Evolutionary conservation across 2,888 invertebrate genomes (phyloP), one percentile per base, ranked within the genome.

Genomic region (Tenthredo livida): DNA sequence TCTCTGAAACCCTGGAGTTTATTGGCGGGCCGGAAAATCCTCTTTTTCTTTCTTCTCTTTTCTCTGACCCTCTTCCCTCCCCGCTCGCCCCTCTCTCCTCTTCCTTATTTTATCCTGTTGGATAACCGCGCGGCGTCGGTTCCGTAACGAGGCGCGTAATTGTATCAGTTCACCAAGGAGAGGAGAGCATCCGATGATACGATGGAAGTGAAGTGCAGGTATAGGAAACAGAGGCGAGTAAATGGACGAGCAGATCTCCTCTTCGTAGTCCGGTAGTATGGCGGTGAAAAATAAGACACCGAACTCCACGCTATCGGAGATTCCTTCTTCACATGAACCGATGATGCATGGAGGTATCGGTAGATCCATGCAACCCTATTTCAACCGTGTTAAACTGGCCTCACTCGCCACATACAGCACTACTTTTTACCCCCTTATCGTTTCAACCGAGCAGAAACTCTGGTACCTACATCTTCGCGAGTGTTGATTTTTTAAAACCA

Each of bases 101-200:
- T 12, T 25, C 33, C 17, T 10, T 10, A 15, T 25, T 70, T 72
- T 72, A 37, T 33, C 17, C 72, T 75, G 54, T 77, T 77, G 29
- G 29, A 33, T 77, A 21, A 77, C 50, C 77, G 77, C 77, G 77
- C 10, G 47, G 84, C 47, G 70, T 84, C 54, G 7, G 70, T 54
- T 47, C 84, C 50, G 70, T 70, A 84, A 84, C 84, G 84, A 70
- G 84, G 70, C 47, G 70, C n/a, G 84, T 84, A 84, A 84, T 84
- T 70, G 84, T 72, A 70, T 84, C 84, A 72, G 72, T 73, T 73
- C 43, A 17, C 72, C 72, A 25, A 15, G 37, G n/a, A 73, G 72
- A 73, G 12, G 40, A 17, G n/a, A 40, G 70, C 70, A n/a, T 17
- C 17, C 61, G 61, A 37, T 7, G 37, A n/a, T 37, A 17, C 37